These are phyloP conservation scores for Troides aeacus DNA, from an alignment of 2,888 invertebrate species.

Conservation along the genomic window DNA sequence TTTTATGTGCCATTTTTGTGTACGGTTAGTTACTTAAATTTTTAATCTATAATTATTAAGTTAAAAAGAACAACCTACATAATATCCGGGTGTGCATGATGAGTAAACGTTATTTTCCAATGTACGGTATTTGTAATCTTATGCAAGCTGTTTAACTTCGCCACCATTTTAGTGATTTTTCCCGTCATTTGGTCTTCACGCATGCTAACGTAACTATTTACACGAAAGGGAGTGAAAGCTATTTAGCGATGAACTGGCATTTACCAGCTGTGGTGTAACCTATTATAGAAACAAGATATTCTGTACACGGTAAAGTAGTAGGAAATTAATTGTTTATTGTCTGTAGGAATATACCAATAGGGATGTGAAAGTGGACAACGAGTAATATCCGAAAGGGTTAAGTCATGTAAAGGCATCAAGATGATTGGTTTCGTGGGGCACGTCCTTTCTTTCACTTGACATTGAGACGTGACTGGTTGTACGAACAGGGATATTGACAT, in stretches of 20 bases:
- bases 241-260: constrained; percentile 37
- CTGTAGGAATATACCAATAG: neutral
- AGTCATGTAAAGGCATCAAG: constrained; percentile 30
- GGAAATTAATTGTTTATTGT: constrained; percentile 23
- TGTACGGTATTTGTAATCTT: constrained; percentile 52
- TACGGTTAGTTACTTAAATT: constrained; percentile 61
- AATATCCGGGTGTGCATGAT: neutral
- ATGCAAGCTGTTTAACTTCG: constrained; percentile 59
- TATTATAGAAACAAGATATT: neutral
- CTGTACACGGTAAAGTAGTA: constrained; percentile 2
- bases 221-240: constrained; percentile 64
- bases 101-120: constrained; percentile 37
- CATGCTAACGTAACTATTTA: constrained; percentile 63
- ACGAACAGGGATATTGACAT: constrained; percentile 62
- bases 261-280: constrained; percentile 6
- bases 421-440: constrained; percentile 53
- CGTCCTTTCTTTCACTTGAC: constrained; percentile 73
- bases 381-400: constrained; percentile 18
- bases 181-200: constrained; percentile 39
- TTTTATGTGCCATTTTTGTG: constrained; percentile 66
- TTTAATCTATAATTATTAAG: constrained; percentile 31
- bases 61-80: neutral
- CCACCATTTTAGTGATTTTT: constrained; percentile 41
- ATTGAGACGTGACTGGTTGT: constrained; percentile 65
- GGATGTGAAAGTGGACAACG: constrained; percentile 35